Conservation (phyloP, 2,797 vertebrate species). For the Lepilemur ruficaudatus region DNA sequence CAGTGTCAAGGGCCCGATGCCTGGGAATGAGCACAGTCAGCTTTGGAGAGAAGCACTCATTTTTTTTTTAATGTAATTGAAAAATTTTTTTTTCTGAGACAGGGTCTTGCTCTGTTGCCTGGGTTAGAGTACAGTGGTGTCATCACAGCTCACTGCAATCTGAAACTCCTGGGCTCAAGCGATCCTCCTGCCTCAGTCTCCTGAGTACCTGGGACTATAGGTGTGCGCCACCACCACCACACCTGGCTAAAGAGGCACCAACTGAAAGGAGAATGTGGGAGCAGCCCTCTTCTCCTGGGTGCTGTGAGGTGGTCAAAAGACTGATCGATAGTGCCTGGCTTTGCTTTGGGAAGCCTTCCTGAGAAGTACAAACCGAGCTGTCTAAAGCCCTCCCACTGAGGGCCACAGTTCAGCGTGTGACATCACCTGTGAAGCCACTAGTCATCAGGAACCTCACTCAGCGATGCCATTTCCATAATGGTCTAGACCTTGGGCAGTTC, state of each 20-base stretch:
- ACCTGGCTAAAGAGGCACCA: not conserved
- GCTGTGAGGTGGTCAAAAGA: not conserved
- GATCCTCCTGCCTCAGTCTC: not conserved
- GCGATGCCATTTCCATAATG: not conserved
- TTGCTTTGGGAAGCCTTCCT: not conserved
- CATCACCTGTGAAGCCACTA: not conserved
- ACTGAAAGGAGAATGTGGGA: not conserved
- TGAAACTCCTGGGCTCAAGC: not conserved
- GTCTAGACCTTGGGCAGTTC: not conserved
- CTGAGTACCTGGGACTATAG: not conserved
- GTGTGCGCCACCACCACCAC: not conserved
- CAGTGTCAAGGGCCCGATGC: not conserved
- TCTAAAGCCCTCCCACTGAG: not conserved
- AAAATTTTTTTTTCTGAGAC: not conserved
- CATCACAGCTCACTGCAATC: not conserved
- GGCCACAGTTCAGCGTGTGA: not conserved
- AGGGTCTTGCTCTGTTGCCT: too few relatives aligned
- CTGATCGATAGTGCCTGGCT: not conserved
- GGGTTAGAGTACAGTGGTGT: not conserved
- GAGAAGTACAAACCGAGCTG: not conserved
- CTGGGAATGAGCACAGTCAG: constrained; percentile 21
- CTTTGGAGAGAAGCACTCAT: not conserved
- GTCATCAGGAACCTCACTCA: not conserved
- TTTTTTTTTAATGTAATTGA: not conserved
- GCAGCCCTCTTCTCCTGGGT: not conserved